Evolutionary conservation across 2,113 vertebrate genomes (phyloP), one percentile per base, ranked within the genome.

Genomic region (Rana temporaria): DNA sequence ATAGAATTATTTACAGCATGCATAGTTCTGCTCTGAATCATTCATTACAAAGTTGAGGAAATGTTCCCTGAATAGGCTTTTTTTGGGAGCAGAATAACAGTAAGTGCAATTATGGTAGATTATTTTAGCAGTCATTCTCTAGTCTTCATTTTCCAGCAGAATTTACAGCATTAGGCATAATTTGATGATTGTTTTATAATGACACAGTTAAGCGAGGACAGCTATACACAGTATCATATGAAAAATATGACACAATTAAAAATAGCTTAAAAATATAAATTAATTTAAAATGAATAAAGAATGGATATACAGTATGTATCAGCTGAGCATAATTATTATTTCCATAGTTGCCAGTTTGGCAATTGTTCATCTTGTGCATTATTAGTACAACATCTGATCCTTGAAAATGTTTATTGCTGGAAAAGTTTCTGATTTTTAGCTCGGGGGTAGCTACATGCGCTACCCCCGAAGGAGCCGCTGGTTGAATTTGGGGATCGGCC

Each of bases 1-100:
- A 67, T 78, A 66, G 22, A 65, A 65, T n/a, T 64, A 78, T 78
- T 55, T 78, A 56, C 62, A 78, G 42, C 62, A 55, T 53, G 26
- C 38, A 78, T 78, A 78, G 62, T 63, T 53, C 53, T 78, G 22
- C 48, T 18, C 48, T 78, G 63, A 55, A 67, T 56, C 52, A 66
- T 24, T 66, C 48, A 56, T 78, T 56, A 66, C 65, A 63, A 56
- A 34, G 59, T 64, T 77, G 38, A 64, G 38, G 32, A 64, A 64
- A 53, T 63, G 74, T 42, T 64, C 38, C 8, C 22, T 52, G 55
- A 64, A 77, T 52, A 63, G 60, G 52, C 18, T 64, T 77, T 77
- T 38, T 64, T 52, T 77, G 5, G 19, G 24, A 64, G 15, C 38
- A 53, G 5, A 26, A 24, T 30, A 55, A 17, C 42, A 66, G 34